A percentile compares a stretch with the other conserved stretches of the same genome.
phyloP scores from a whole-genome alignment of 2,888 invertebrate species.

The Leucozona laternaria region DNA sequence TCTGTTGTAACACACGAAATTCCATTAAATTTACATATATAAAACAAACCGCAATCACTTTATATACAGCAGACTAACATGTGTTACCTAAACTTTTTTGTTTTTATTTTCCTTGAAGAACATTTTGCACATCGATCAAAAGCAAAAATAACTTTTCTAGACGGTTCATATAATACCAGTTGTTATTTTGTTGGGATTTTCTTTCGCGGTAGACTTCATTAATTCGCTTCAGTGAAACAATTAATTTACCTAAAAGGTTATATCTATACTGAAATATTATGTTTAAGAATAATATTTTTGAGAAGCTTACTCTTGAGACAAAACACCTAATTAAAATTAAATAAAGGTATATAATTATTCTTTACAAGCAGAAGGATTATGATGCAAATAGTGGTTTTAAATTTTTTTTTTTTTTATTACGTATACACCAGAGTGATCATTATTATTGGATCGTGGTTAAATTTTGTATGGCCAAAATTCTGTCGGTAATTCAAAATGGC shows the following conservation, averaged over 20 bases:
- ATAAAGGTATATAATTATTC: not conserved
- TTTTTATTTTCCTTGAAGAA: not conserved
- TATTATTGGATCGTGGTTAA: too few relatives aligned
- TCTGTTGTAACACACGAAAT: not conserved
- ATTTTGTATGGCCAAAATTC: too few relatives aligned
- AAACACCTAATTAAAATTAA: not conserved
- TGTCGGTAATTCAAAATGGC: too few relatives aligned
- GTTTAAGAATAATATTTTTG: not conserved
- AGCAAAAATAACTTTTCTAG: not conserved
- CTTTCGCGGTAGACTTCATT: not conserved
- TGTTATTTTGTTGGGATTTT: not conserved
- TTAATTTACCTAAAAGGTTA: not conserved
- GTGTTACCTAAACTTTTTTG: not conserved
- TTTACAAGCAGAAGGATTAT: not conserved
- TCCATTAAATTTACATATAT: not conserved
- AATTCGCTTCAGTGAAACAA: not conserved
- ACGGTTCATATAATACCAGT: not conserved
- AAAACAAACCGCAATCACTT: not conserved
- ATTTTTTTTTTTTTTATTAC: not conserved
- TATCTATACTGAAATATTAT: not conserved
- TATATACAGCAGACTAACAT: not conserved
- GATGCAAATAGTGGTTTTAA: not conserved
- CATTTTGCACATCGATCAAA: not conserved
- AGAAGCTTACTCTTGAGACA: not conserved
- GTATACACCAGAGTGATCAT: conserved; percentile 13